A percentile compares a stretch with the other conserved stretches of the same genome.
These are phyloP conservation scores for Macropodus opercularis DNA, from an alignment of 2,797 vertebrate genomes.

Conservation along the genomic window DNA sequence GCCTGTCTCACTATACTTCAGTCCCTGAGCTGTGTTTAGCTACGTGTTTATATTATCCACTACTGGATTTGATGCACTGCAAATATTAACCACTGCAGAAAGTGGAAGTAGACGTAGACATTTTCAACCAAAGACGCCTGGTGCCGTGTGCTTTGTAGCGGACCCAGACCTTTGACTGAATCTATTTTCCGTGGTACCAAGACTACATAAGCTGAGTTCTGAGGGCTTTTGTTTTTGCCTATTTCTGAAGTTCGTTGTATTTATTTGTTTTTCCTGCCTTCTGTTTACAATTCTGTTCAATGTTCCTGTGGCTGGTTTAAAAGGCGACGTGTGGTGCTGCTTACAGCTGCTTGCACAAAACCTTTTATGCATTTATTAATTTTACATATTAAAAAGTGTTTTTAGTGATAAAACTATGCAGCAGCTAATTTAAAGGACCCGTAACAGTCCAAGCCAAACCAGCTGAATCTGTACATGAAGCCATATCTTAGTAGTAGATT, in stretches of 20 bases:
- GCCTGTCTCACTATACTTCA: neutral
- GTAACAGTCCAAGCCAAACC: constrained; percentile 26
- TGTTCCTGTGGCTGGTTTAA: constrained; percentile 37
- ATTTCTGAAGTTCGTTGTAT: constrained; percentile 39
- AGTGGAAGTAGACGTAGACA: neutral
- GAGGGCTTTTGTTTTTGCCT: constrained; percentile 15
- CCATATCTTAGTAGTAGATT: constrained; percentile 54
- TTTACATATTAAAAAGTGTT: constrained; percentile 12
- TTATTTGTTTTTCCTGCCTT: constrained; percentile 40
- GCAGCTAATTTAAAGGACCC: constrained; percentile 38
- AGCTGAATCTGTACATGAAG: constrained; percentile 44
- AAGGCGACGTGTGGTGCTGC: constrained; percentile 19
- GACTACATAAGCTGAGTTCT: constrained; percentile 32
- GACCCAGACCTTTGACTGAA: constrained; percentile 7
- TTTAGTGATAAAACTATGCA: constrained; percentile 55
- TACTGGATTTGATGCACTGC: constrained; percentile 10
- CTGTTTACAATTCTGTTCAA: constrained; percentile 45
- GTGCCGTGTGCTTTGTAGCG: neutral
- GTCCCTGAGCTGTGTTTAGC: neutral
- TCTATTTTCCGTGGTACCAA: constrained; percentile 15
- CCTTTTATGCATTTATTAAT: constrained; percentile 33
- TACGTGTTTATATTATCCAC: too few relatives aligned
- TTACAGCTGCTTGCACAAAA: constrained; percentile 50
- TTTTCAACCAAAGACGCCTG: constrained; percentile 3
- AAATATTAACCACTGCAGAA: constrained; percentile 13